Conservation (phyloP, 2,113 vertebrate species). For the Hiodon tergisus region DNA sequence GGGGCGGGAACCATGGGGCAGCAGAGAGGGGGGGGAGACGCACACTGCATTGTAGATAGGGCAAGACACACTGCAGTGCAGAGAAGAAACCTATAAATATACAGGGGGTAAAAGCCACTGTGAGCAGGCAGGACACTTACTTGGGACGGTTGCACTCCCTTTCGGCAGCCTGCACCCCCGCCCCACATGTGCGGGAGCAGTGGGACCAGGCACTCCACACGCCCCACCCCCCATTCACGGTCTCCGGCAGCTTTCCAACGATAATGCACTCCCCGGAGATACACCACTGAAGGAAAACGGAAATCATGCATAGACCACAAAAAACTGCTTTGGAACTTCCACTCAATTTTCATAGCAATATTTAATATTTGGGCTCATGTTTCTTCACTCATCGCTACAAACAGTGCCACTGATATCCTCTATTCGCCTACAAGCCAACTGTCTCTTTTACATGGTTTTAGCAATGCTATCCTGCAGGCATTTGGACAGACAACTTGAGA, state of each 20-base stretch:
- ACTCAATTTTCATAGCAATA: no score
- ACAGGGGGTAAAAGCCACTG: background rate
- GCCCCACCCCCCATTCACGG: slow-evolving; percentile 85
- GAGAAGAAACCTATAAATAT: background rate
- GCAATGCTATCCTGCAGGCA: no score
- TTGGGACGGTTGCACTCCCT: slow-evolving; percentile 84
- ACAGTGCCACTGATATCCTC: no score
- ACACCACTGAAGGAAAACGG: slow-evolving; percentile 73
- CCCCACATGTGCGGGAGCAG: slow-evolving; percentile 89
- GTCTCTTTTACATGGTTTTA: no score
- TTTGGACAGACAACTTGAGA: no score
- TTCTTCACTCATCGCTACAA: no score
- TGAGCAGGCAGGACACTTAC: slow-evolving; percentile 60
- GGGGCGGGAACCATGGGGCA: background rate
- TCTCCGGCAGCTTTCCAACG: slow-evolving; percentile 87
- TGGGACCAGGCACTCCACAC: slow-evolving; percentile 87
- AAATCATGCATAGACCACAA: no score
- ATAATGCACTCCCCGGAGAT: slow-evolving; percentile 91
- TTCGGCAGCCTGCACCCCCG: slow-evolving; percentile 83
- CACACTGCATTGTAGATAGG: no score
- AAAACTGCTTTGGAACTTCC: no score
- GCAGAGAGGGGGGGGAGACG: background rate
- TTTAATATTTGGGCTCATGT: no score
- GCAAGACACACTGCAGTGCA: background rate
- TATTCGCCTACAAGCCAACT: no score